Base-by-base conservation (phyloP, 2,113 vertebrate genomes). In the Onychorhynchus coronatus region DNA sequence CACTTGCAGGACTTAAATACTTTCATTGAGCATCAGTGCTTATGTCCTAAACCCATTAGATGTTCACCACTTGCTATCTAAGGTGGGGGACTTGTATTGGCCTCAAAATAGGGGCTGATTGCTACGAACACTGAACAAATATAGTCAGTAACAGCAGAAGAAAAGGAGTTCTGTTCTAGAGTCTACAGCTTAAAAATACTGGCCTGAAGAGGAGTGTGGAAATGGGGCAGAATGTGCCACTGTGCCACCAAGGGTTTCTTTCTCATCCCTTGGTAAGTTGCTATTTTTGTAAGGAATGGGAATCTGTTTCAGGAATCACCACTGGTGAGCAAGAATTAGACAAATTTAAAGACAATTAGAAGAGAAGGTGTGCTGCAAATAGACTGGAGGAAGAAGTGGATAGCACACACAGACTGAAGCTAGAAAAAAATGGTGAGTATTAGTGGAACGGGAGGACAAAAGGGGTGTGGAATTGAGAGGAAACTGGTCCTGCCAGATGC, bases 21-120 rank as follows among this genome's bases (percentile, higher is more conserved):
- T 62, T 77, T 14, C 22, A 46, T 47, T 0, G 0, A 85, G 31
- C 0, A 0, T 39, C 0, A 0, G 4, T 74, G 59, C 50, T 85
- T 73, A 88, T 17, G 31, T 49, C 11, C 74, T 89, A 92, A 85
- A 63, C 49, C 25, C 0, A 1, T 28, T 85, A 41, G 52, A 35
- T 46, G 58, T 28, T 71, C 24, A 31, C 14, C 17, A 72, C 22
- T 15, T 65, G 31, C 31, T 35, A 35, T 23, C 12, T 50, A 19
- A n/a, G 5, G 11, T 61, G 28, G 15, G 15, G 22, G 11, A 31
- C 39, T 25, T 41, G 19, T 14, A 9, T 67, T 93, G 80, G 35
- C 39, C 42, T 65, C 12, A 28, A 46, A 85, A 63, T 8, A 59
- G 44, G 7, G 23, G 13, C n/a, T 55, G 46, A 35, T 25, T 66